These are phyloP conservation scores for Nesoenas mayeri DNA, from an alignment of 2,113 vertebrate genomes.

Conservation along the genomic window DNA sequence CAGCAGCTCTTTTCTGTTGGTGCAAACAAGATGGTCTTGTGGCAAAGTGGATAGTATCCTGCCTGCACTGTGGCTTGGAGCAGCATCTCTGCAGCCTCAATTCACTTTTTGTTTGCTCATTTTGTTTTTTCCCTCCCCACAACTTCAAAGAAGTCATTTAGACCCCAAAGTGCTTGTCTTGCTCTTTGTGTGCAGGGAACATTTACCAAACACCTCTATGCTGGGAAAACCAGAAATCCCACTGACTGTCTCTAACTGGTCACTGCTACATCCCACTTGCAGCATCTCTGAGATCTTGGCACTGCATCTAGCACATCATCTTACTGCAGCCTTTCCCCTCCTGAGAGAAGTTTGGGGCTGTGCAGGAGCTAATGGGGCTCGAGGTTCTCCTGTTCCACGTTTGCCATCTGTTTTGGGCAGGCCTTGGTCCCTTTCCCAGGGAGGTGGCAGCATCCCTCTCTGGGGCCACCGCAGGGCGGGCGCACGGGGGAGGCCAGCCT, in stretches of 20 bases:
- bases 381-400: not conserved
- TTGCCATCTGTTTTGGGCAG: conserved; percentile 32
- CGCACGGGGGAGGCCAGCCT: not conserved
- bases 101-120: not conserved
- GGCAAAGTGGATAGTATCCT: rapidly evolving
- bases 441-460: not conserved
- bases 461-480: not conserved
- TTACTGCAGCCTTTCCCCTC: not conserved
- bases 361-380: not conserved
- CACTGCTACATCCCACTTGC: not conserved
- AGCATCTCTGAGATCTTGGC: rapidly evolving
- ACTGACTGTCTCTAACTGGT: not conserved
- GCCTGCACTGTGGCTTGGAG: not conserved
- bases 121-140: not conserved
- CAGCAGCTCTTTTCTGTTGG: not conserved
- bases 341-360: not conserved
- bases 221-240: not conserved
- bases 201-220: rapidly evolving
- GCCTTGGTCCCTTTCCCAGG: conserved; percentile 6
- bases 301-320: not conserved
- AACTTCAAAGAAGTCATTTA: not conserved
- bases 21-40: rapidly evolving
- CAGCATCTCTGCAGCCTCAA: not conserved
- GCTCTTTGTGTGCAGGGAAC: not conserved
- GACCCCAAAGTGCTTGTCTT: not conserved